Evolutionary conservation across 2,888 invertebrate genomes (phyloP).

Genomic region (Helicoverpa assulta): DNA sequence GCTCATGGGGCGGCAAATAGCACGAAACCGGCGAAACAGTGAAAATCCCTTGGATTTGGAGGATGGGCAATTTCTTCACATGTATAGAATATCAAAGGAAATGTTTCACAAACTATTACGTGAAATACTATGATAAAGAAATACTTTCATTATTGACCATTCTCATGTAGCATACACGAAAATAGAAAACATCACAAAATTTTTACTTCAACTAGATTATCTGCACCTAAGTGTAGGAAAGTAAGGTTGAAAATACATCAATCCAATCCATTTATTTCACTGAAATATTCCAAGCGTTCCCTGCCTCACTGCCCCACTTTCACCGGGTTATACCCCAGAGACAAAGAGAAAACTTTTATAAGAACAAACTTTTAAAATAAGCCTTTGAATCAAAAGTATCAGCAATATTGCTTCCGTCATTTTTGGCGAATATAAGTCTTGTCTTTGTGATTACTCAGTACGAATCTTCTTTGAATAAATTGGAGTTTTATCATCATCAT

Average conservation of each 20-base stretch:
- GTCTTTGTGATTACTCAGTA: constrained; percentile 16
- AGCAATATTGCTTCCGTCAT: constrained; percentile 21
- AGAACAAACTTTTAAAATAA: constrained; percentile 55
- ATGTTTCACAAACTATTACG: no score
- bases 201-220: not conserved
- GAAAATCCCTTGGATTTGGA: no score
- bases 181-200: not conserved
- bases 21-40: no score
- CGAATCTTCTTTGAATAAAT: not conserved
- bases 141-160: no score
- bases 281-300: constrained; percentile 33
- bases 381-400: constrained; percentile 45
- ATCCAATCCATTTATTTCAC: constrained; percentile 47
- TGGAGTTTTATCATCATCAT: not conserved
- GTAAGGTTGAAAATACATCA: constrained; percentile 29
- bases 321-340: constrained; percentile 22
- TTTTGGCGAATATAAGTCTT: constrained; percentile 9
- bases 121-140: no score
- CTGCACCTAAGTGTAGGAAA: not conserved
- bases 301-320: constrained; percentile 30
- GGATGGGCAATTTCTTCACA: no score
- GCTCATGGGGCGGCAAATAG: no score
- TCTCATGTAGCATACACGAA: not conserved
- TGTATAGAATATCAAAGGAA: no score
- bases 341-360: constrained; percentile 47